phyloP scores from a whole-genome alignment of 1,140 invertebrate genomes.

The Euschistus heros region DNA sequence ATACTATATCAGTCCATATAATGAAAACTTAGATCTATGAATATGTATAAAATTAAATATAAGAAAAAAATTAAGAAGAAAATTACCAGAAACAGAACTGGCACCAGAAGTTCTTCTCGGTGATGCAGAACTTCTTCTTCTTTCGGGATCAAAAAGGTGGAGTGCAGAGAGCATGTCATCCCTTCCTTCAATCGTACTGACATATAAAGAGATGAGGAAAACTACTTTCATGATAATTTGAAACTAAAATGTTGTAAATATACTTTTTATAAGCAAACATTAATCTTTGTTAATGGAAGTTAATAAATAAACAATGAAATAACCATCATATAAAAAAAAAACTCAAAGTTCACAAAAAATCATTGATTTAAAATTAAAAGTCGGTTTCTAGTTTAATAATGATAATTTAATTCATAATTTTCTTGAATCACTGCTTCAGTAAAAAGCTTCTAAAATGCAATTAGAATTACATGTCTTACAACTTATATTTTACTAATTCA shows the following conservation, averaged over 20 bases:
- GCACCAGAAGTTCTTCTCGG: slow-evolving; percentile 49
- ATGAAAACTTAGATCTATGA: neutral
- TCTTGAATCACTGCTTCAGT: too few relatives aligned
- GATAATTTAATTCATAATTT: too few relatives aligned
- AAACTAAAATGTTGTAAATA: neutral
- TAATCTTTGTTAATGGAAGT: neutral
- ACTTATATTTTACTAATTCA: too few relatives aligned
- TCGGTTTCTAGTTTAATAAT: too few relatives aligned
- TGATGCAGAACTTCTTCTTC: slow-evolving; percentile 38
- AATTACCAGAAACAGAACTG: slow-evolving; percentile 54
- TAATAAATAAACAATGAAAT: neutral
- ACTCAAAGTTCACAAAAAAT: too few relatives aligned
- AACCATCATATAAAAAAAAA: neutral
- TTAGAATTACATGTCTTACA: too few relatives aligned
- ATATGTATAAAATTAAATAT: too few relatives aligned
- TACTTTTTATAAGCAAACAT: neutral
- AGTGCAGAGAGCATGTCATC: slow-evolving; percentile 31
- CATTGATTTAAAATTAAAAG: too few relatives aligned
- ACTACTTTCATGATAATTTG: neutral
- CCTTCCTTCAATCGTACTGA: slow-evolving; percentile 37
- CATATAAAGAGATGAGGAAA: slow-evolving; percentile 13
- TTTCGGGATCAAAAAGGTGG: slow-evolving; percentile 38
- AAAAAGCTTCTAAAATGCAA: too few relatives aligned
- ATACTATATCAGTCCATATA: too few relatives aligned
- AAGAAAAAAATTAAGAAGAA: too few relatives aligned